Percentiles rank a stretch among this genome's conserved stretches.
These are phyloP conservation scores for Caenorhabditis tropicalis DNA, from an alignment of 1,140 invertebrate genomes.

Conservation along the genomic window DNA sequence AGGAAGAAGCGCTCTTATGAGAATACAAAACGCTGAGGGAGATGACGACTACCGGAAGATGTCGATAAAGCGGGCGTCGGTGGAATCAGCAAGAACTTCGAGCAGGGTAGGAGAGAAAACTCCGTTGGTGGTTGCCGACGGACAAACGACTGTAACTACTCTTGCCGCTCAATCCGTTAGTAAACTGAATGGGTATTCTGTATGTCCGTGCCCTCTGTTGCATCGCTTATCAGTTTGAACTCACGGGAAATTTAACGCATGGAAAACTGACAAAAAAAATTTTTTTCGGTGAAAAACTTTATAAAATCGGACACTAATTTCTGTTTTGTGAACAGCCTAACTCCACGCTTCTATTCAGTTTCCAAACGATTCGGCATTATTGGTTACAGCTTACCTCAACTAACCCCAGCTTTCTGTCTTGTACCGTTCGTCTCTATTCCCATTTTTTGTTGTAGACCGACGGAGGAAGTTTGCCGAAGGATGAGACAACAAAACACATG, in stretches of 20 bases:
- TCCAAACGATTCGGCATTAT: not conserved
- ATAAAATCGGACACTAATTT: conserved; percentile 18
- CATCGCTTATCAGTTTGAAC: not conserved
- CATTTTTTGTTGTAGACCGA: not conserved
- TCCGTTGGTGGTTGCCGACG: conserved; percentile 44
- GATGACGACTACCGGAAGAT: conserved; percentile 48
- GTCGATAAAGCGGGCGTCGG: conserved; percentile 27
- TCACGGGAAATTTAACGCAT: not conserved
- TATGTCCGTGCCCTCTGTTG: not conserved
- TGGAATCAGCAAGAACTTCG: conserved; percentile 13
- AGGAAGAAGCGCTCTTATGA: conserved; percentile 67
- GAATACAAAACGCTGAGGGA: conserved; percentile 57
- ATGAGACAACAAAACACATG: conserved; percentile 44
- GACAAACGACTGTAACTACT: conserved; percentile 49
- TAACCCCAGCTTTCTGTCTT: not conserved
- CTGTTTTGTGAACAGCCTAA: not conserved
- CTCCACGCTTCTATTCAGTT: not conserved
- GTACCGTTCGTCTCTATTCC: not conserved
- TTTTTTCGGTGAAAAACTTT: not conserved
- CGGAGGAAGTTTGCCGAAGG: not conserved
- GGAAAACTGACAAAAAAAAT: not conserved
- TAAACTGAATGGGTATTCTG: not conserved
- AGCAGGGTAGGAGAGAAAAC: conserved; percentile 49
- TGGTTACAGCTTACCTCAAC: not conserved
- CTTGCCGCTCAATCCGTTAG: conserved; percentile 39